A percentile compares a stretch with the other conserved stretches of the same genome.
Evolutionary conservation across 1,140 invertebrate genomes (phyloP).

Genomic region (Sesamia nonagrioides): DNA sequence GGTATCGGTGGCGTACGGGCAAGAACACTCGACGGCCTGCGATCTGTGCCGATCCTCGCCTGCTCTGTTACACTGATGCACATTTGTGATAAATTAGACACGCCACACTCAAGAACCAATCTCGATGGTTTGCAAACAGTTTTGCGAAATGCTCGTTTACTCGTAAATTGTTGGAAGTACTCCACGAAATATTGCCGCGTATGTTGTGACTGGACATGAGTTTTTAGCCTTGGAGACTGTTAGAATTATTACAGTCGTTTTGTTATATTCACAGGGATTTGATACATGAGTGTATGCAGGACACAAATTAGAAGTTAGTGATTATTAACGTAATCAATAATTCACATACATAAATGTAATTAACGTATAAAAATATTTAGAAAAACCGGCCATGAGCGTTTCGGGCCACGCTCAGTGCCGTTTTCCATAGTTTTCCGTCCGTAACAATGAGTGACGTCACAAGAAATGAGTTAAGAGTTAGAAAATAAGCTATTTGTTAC

Average conservation of each 20-base stretch:
- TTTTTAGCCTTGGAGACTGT: constrained; percentile 1
- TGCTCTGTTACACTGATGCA: constrained; percentile 61
- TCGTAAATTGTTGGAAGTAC: constrained; percentile 66
- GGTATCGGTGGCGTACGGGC: background rate
- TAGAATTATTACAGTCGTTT: background rate
- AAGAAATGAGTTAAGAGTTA: too few relatives aligned
- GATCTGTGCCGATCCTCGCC: constrained; percentile 37
- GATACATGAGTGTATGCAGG: background rate
- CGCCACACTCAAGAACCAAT: constrained; percentile 74
- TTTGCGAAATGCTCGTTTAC: constrained; percentile 78
- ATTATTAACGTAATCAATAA: too few relatives aligned
- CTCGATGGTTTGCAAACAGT: constrained; percentile 72
- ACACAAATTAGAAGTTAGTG: too few relatives aligned
- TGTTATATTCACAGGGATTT: background rate
- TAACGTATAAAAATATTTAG: too few relatives aligned
- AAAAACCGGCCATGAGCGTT: too few relatives aligned
- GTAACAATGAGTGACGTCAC: too few relatives aligned
- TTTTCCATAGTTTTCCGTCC: too few relatives aligned
- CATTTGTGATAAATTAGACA: constrained; percentile 81
- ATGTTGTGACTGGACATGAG: background rate
- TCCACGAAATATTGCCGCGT: constrained; percentile 43
- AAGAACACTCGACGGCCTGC: constrained; percentile 7
- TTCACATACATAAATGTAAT: too few relatives aligned
- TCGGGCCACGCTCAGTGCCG: too few relatives aligned
- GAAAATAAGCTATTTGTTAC: too few relatives aligned